Evolutionary conservation across 2,888 invertebrate genomes (phyloP).

Genomic region (Atrina japonica): DNA sequence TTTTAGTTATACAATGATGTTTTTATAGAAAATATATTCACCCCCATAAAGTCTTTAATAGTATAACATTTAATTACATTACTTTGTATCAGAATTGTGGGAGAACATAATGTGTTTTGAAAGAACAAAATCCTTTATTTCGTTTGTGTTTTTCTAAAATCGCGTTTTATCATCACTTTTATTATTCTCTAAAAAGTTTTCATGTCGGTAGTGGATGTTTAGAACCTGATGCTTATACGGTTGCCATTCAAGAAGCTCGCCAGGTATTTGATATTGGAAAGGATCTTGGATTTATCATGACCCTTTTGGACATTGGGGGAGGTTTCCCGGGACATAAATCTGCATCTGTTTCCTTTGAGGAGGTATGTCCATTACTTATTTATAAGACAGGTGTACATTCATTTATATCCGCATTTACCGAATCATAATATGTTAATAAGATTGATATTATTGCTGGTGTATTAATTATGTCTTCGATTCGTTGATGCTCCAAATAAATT

Average conservation of each 20-base stretch:
- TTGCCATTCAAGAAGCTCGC: conserved; percentile 88
- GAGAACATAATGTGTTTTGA: too few relatives aligned
- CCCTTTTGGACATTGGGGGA: conserved; percentile 91
- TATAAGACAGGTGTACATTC: too few relatives aligned
- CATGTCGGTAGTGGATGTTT: conserved; percentile 97
- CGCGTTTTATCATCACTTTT: background rate
- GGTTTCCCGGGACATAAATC: conserved; percentile 91
- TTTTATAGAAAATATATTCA: too few relatives aligned
- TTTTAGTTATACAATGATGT: too few relatives aligned
- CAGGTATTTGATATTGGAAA: conserved; percentile 88
- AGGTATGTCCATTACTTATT: conserved; percentile 82
- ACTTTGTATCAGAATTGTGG: background rate
- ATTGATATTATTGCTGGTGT: too few relatives aligned
- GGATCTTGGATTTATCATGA: conserved; percentile 88
- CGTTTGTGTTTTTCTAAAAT: too few relatives aligned
- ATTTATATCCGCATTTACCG: too few relatives aligned
- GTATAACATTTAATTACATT: background rate
- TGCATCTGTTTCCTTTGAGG: conserved; percentile 85
- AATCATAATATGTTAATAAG: too few relatives aligned
- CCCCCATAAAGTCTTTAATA: too few relatives aligned
- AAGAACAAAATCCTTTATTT: conserved; percentile 69
- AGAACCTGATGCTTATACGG: conserved; percentile 90
- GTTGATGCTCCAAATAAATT: too few relatives aligned
- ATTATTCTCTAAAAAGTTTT: conserved; percentile 84
- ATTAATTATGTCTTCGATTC: too few relatives aligned